Evolutionary conservation across 2,888 invertebrate genomes (phyloP), one percentile per base, ranked within the genome.

Genomic region (Philonicus albiceps): DNA sequence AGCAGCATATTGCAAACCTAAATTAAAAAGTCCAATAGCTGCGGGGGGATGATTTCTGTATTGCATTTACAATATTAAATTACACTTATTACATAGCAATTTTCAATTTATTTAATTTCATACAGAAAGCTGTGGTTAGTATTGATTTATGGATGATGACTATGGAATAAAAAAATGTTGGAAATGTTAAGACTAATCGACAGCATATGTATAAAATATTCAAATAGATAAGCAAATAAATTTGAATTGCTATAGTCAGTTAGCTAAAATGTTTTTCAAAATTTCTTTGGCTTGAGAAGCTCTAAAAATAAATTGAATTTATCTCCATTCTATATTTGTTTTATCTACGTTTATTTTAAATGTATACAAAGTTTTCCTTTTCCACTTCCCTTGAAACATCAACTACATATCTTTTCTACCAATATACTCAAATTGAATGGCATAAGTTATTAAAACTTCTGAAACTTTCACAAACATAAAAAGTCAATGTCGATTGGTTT

Each of bases 1-100:
- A 40, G 40, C 16, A 3, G 8, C n/a, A 34, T 78, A 81, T 81
- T 73, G 87, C 86, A 87, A 80, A 84, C 53, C 49, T 85, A 85
- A 64, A 64, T 64, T 64, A 64, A 64, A 64, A 64, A 64, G 64
- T 3, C 27, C 19, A 27, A 22, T 64, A 11, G 64, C 13, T 19
- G 8, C 8, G 19, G 64, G 64, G 64, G 7, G 7, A 64, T 64
- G 64, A 64, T 27, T 64, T 64, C 64, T 64, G 64, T 11, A 27
- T 64, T 19, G 22, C 27, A 64, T 64, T 64, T 64, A n/a, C n/a
- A n/a, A n/a, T n/a, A 64, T 64, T 64, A n/a, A n/a, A 49, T 49
- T 49, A n/a, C n/a, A 49, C 49, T 49, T 49, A 49, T 49, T 49
- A 49, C 49, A 49, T 19, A n/a, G 49, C 49, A n/a, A 2, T 49